A percentile compares a stretch with the other conserved stretches of the same genome.
These are phyloP conservation scores for Pentamera pediparva DNA, from an alignment of 53 echinoderm and acorn worm genomes.

Conservation along the genomic window DNA sequence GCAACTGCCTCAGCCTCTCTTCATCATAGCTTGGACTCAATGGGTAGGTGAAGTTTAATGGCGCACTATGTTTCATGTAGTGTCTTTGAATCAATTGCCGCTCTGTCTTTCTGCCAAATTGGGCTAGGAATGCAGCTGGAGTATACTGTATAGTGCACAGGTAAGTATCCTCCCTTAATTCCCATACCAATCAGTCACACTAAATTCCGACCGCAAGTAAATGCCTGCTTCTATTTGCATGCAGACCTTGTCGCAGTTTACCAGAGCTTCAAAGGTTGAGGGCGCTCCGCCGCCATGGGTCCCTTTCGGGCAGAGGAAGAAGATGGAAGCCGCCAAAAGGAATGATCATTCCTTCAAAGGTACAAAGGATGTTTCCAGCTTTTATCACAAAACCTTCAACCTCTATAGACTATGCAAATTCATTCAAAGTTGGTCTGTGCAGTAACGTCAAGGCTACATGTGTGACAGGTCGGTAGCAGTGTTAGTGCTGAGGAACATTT, in stretches of 20 bases:
- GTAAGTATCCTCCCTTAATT: background rate
- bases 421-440: no score
- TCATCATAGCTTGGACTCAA: no score
- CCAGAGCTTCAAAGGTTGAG: slow-evolving; percentile 51
- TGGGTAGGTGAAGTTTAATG: no score
- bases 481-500: no score
- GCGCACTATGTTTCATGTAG: no score
- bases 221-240: background rate
- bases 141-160: no score
- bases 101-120: no score
- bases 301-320: slow-evolving; percentile 68
- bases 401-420: no score
- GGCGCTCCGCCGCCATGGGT: slow-evolving; percentile 97
- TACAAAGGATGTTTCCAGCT: background rate
- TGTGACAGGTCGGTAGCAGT: no score
- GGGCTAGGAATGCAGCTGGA: background rate
- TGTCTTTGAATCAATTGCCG: no score
- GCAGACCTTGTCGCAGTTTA: slow-evolving; percentile 78
- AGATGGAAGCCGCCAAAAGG: slow-evolving; percentile 1
- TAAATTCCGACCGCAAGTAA: background rate
- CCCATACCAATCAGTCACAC: background rate
- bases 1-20: no score
- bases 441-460: no score
- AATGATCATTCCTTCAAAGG: slow-evolving; percentile 24
- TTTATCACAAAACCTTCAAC: background rate